Evolutionary conservation across 2,888 invertebrate species (phyloP).

Genomic region (Himalopsyche japonica): DNA sequence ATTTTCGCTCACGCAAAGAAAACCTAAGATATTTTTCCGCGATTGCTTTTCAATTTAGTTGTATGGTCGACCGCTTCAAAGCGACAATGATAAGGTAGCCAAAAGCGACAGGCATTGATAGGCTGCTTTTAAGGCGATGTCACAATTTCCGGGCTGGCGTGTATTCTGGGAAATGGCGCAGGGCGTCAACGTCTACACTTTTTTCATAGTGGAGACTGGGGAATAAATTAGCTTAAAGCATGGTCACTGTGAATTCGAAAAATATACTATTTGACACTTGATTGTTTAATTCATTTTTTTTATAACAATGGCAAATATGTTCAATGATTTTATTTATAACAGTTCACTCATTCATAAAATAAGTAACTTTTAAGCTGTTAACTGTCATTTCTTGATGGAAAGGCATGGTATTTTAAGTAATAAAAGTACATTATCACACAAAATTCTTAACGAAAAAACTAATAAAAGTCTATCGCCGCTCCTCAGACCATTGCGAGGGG

Average conservation of each 20-base stretch:
- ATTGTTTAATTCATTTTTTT: background rate
- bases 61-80: background rate
- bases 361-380: no score
- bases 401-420: no score
- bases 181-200: background rate
- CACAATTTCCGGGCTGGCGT: conserved; percentile 28
- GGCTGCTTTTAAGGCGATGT: conserved; percentile 15
- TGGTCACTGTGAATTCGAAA: background rate
- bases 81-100: conserved; percentile 7
- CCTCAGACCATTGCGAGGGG: no score
- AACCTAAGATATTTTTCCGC: conserved; percentile 18
- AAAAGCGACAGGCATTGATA: conserved; percentile 13
- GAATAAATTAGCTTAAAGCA: background rate
- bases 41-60: conserved; percentile 31
- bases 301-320: no score
- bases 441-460: no score
- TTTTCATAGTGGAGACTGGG: background rate
- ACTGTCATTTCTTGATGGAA: no score
- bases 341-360: no score
- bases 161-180: background rate
- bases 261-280: background rate
- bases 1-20: background rate
- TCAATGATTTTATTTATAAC: no score
- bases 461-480: no score
- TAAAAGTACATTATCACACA: no score